phyloP scores from a whole-genome alignment of 2,113 vertebrate genomes.

The Protobothrops flavoviridis region DNA sequence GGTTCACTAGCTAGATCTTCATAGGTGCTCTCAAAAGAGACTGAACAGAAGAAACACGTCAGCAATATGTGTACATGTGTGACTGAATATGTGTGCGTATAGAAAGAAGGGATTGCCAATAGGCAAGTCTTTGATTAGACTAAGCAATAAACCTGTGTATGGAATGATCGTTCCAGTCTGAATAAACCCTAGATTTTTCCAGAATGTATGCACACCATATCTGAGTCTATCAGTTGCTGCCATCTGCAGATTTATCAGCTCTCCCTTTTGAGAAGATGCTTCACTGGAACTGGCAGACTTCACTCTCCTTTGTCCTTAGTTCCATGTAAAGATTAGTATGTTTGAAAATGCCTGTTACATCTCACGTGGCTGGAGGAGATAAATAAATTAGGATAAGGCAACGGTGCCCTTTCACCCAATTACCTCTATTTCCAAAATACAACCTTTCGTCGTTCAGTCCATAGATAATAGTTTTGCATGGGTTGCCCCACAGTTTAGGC shows the following conservation, averaged over 20 bases:
- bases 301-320: neutral
- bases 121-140: neutral
- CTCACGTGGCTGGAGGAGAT: neutral
- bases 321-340: neutral
- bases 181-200: neutral
- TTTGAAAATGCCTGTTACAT: neutral
- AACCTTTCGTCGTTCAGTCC: neutral
- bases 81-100: neutral
- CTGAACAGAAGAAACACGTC: constrained; percentile 33
- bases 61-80: neutral
- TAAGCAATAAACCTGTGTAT: neutral
- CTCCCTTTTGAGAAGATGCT: neutral
- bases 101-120: neutral
- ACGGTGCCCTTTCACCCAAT: neutral
- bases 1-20: constrained; percentile 57
- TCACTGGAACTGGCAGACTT: neutral
- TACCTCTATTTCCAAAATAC: constrained; percentile 3
- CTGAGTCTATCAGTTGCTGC: neutral
- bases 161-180: neutral
- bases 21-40: constrained; percentile 46
- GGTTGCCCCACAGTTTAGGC: neutral
- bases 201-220: neutral
- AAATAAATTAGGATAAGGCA: neutral
- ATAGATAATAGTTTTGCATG: neutral
- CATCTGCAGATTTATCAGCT: neutral